These are phyloP conservation scores for Perizoma affinitatum DNA, from an alignment of 2,888 invertebrate species.

Conservation along the genomic window DNA sequence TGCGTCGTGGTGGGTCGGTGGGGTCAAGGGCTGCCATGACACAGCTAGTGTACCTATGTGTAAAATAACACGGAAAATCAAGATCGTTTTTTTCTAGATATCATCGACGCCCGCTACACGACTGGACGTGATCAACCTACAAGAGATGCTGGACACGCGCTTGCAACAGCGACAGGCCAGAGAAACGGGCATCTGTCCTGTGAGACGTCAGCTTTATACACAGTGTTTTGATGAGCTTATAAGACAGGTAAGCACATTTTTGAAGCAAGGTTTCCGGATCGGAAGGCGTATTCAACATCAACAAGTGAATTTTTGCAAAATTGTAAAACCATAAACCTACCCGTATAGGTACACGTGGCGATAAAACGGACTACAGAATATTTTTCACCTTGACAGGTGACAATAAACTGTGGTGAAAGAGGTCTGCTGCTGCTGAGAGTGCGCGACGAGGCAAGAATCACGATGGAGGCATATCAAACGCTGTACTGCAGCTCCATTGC, in stretches of 20 bases:
- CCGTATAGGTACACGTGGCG: too few relatives aligned
- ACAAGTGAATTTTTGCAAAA: too few relatives aligned
- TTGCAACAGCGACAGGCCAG: conserved; percentile 96
- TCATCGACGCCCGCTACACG: conserved; percentile 98
- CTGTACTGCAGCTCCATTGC: conserved; percentile 98
- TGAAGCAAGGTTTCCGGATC: too few relatives aligned
- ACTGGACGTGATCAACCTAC: conserved; percentile 97
- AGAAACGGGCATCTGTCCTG: conserved; percentile 98
- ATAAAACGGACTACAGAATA: too few relatives aligned
- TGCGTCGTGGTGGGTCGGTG: too few relatives aligned
- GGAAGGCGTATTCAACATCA: too few relatives aligned
- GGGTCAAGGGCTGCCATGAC: too few relatives aligned
- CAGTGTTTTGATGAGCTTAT: conserved; percentile 94
- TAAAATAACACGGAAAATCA: too few relatives aligned
- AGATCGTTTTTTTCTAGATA: conserved; percentile 80
- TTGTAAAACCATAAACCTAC: too few relatives aligned
- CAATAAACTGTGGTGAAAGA: conserved; percentile 98
- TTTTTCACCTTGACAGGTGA: conserved; percentile 87
- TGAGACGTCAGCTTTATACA: conserved; percentile 95
- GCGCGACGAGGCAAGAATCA: conserved; percentile 97
- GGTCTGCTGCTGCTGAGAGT: conserved; percentile 96
- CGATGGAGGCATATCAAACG: conserved; percentile 97
- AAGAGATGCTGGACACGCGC: conserved; percentile 96
- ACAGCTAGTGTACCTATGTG: too few relatives aligned
- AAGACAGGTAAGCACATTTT: conserved; percentile 62